phyloP scores from a whole-genome alignment of 2,888 invertebrate species.

The Morinoia aosen region DNA sequence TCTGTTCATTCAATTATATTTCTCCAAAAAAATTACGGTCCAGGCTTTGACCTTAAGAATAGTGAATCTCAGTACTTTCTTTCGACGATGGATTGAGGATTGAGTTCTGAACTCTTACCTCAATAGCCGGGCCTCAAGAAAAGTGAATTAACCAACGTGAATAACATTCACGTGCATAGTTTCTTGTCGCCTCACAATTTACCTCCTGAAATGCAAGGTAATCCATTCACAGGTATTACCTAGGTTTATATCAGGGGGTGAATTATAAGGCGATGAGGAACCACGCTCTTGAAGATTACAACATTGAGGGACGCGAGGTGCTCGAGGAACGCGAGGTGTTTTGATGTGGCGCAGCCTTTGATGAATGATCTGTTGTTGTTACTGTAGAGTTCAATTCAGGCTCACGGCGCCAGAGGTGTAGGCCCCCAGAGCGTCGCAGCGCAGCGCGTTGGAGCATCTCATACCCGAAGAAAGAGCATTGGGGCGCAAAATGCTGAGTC shows the following conservation, averaged over 20 bases:
- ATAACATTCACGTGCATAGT: too few species aligned
- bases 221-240: neutral
- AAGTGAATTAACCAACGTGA: too few species aligned
- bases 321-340: neutral
- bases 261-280: neutral
- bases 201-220: too few species aligned
- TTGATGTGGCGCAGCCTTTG: neutral
- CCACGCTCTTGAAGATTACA: neutral
- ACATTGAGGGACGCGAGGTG: neutral
- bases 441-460: neutral
- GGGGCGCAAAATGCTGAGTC: neutral
- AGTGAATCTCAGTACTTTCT: too few species aligned
- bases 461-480: neutral
- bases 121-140: too few species aligned
- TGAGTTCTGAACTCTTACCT: too few species aligned
- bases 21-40: too few species aligned
- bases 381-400: neutral
- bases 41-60: too few species aligned
- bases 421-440: neutral
- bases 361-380: neutral
- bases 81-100: too few species aligned
- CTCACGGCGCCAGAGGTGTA: neutral
- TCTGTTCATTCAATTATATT: too few species aligned
- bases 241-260: neutral
- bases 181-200: too few species aligned